Evolutionary conservation across 1,140 invertebrate species (phyloP).

Genomic region (Oryctes rhinoceros): DNA sequence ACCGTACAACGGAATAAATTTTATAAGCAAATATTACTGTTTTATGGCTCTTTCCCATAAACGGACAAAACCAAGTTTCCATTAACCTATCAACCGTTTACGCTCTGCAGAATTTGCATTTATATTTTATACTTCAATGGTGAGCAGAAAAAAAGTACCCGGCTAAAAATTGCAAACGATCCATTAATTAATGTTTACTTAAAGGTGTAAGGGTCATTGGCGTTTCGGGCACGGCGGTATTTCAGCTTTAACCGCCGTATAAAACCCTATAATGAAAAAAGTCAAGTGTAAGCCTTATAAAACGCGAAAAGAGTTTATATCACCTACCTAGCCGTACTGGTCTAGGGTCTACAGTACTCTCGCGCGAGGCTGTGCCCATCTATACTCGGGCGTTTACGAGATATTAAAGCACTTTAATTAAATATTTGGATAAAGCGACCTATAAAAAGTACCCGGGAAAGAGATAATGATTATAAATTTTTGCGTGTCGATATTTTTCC

Average conservation of each 20-base stretch:
- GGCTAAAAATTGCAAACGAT: not conserved
- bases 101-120: not conserved
- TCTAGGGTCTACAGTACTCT: not conserved
- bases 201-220: not conserved
- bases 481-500: not conserved
- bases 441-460: not conserved
- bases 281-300: constrained; percentile 8
- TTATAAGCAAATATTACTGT: too few relatives aligned
- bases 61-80: not conserved
- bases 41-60: too few relatives aligned
- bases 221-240: not conserved
- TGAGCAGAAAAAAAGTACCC: not conserved
- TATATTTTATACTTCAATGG: not conserved
- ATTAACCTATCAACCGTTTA: not conserved
- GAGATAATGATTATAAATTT: not conserved
- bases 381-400: not conserved
- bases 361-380: not conserved
- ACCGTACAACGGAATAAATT: too few relatives aligned
- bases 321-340: not conserved
- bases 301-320: not conserved
- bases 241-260: not conserved
- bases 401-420: constrained; percentile 15
- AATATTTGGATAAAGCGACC: not conserved
- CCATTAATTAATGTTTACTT: constrained; percentile 4
- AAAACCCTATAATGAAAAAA: not conserved